A percentile compares a stretch with the other conserved stretches of the same genome.
Evolutionary conservation across 1,140 invertebrate species (phyloP).

Genomic region (Uloborus diversus): DNA sequence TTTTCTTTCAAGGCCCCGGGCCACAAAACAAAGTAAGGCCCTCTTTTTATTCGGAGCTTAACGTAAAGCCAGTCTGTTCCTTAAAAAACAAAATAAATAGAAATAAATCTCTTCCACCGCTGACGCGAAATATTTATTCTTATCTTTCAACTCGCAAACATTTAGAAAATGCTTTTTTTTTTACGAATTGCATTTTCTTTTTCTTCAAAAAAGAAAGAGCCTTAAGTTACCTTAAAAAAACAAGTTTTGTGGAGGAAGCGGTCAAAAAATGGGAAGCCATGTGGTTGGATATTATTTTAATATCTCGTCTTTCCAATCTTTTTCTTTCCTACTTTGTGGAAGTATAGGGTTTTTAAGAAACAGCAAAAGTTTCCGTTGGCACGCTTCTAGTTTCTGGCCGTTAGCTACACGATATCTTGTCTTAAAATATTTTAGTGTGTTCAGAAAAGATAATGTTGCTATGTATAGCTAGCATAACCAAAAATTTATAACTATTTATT

Average conservation of each 20-base stretch:
- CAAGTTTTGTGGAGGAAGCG: neutral
- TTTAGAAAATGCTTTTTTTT: slow-evolving; percentile 25
- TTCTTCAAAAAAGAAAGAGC: neutral
- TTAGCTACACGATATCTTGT: no score
- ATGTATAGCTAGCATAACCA: no score
- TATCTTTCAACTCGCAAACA: slow-evolving; percentile 31
- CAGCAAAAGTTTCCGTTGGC: no score
- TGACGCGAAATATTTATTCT: slow-evolving; percentile 40
- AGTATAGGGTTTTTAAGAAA: slow-evolving; percentile 4
- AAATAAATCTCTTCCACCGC: neutral
- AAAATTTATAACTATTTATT: no score
- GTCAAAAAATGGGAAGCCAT: neutral
- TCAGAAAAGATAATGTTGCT: no score
- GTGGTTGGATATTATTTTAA: neutral
- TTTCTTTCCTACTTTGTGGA: neutral
- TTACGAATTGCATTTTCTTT: neutral
- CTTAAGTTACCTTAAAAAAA: neutral
- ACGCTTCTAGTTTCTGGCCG: no score
- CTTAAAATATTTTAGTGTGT: no score
- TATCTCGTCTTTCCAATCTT: neutral
- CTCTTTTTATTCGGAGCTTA: slow-evolving; percentile 35
- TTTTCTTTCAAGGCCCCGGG: slow-evolving; percentile 19
- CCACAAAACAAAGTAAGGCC: slow-evolving; percentile 34
- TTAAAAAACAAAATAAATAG: neutral
- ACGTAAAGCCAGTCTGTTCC: slow-evolving; percentile 21